Percentiles rank a stretch among this genome's conserved stretches.
phyloP scores from a whole-genome alignment of 2,797 vertebrate genomes.

The Fringilla coelebs region DNA sequence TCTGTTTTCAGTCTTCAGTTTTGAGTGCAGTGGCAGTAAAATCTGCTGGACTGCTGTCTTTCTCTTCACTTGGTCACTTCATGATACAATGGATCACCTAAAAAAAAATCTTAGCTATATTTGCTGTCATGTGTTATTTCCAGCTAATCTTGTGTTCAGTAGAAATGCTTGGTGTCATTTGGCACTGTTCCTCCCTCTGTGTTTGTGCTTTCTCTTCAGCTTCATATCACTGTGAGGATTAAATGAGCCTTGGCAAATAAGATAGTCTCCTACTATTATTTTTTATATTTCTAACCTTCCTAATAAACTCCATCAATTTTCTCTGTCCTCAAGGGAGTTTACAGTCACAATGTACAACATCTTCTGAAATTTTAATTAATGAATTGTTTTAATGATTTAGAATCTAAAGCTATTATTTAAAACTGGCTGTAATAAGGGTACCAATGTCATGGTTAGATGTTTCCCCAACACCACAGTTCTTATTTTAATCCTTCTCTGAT shows the following conservation, averaged over 20 bases:
- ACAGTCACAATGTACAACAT: neutral
- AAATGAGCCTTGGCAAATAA: slow-evolving; percentile 28
- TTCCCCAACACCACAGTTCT: neutral
- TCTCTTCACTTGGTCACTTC: neutral
- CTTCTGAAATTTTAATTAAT: neutral
- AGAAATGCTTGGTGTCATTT: neutral
- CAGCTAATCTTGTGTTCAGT: neutral
- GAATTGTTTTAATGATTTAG: neutral
- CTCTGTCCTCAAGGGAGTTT: neutral
- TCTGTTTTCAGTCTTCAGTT: neutral
- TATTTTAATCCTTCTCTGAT: neutral
- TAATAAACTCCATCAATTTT: neutral
- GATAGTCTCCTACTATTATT: neutral
- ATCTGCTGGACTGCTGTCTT: neutral
- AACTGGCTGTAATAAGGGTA: neutral
- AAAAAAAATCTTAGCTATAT: neutral
- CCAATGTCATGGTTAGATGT: neutral
- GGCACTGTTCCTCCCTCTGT: neutral
- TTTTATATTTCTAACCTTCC: neutral
- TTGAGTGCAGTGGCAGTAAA: neutral
- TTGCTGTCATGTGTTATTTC: neutral
- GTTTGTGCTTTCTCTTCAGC: slow-evolving; percentile 11
- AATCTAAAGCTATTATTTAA: neutral
- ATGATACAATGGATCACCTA: neutral
- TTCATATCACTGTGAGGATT: neutral